These are phyloP conservation scores for Ferdinandea cuprea DNA, from an alignment of 2,888 invertebrate species.

Conservation along the genomic window DNA sequence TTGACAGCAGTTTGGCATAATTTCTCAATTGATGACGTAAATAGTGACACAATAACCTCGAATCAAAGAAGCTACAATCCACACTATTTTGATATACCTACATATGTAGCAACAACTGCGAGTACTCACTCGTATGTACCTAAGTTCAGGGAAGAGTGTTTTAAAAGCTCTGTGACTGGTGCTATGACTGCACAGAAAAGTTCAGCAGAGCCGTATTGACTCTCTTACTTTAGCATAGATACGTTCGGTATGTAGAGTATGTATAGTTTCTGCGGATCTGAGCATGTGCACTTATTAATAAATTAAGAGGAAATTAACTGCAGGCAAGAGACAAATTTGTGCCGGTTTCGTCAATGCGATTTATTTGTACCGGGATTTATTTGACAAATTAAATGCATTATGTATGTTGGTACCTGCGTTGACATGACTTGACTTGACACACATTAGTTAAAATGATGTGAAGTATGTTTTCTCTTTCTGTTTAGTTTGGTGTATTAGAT, in stretches of 20 bases:
- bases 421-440: too few species aligned
- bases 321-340: constrained; percentile 66
- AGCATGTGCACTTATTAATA: constrained; percentile 70
- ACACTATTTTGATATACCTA: constrained; percentile 14
- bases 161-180: constrained; percentile 57
- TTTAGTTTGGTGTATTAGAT: background rate
- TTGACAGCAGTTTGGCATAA: constrained; percentile 68
- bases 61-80: constrained; percentile 45
- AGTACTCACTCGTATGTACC: too few species aligned
- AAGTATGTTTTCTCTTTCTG: background rate
- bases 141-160: constrained; percentile 12
- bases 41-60: constrained; percentile 75
- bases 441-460: background rate
- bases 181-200: constrained; percentile 50
- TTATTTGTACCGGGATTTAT: constrained; percentile 10
- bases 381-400: constrained; percentile 28
- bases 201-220: constrained; percentile 39
- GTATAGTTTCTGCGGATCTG: constrained; percentile 42
- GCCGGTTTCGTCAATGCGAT: constrained; percentile 20
- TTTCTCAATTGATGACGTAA: constrained; percentile 74
- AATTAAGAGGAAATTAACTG: constrained; percentile 71
- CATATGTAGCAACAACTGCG: constrained; percentile 8
- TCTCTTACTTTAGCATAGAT: constrained; percentile 57
- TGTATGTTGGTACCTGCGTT: too few species aligned
- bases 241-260: constrained; percentile 39